Percentiles rank a stretch among this genome's conserved stretches.
These are phyloP conservation scores for Drosophila diplacantha DNA, from an alignment of 2,888 invertebrate genomes.

Conservation along the genomic window DNA sequence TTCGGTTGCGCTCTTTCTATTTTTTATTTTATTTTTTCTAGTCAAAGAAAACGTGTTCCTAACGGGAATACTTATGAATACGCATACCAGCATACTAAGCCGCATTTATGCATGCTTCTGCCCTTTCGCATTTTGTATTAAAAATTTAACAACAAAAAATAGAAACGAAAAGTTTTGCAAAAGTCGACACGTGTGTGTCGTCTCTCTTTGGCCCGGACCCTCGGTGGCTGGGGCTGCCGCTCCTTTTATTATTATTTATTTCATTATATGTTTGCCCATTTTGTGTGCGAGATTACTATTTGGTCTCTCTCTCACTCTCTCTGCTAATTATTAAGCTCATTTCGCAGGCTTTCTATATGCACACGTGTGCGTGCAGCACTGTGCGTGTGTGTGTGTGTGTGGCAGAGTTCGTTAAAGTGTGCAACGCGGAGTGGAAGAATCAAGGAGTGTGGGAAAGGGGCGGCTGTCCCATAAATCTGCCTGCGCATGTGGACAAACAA, in stretches of 20 bases:
- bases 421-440: background rate
- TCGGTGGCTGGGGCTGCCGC: constrained; percentile 17
- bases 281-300: constrained; percentile 23
- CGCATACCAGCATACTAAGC: constrained; percentile 16
- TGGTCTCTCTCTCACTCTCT: constrained; percentile 1
- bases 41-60: constrained; percentile 23
- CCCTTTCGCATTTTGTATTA: constrained; percentile 48
- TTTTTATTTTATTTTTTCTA: constrained; percentile 8
- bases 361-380: constrained; percentile 21
- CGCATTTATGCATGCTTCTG: constrained; percentile 22
- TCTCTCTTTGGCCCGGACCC: constrained; percentile 7
- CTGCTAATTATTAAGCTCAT: constrained; percentile 63
- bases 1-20: constrained; percentile 3
- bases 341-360: constrained; percentile 43
- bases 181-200: constrained; percentile 33
- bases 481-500: constrained; percentile 40
- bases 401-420: constrained; percentile 4
- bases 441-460: background rate
- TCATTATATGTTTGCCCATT: constrained; percentile 31
- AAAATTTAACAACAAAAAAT: constrained; percentile 48
- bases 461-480: constrained; percentile 35
- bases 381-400: background rate
- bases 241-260: constrained; percentile 27
- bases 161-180: constrained; percentile 35
- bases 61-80: constrained; percentile 29